A percentile compares a stretch with the other conserved stretches of the same genome.
phyloP scores from a whole-genome alignment of 2,797 vertebrate genomes.

The Adrianichthys oophorus region DNA sequence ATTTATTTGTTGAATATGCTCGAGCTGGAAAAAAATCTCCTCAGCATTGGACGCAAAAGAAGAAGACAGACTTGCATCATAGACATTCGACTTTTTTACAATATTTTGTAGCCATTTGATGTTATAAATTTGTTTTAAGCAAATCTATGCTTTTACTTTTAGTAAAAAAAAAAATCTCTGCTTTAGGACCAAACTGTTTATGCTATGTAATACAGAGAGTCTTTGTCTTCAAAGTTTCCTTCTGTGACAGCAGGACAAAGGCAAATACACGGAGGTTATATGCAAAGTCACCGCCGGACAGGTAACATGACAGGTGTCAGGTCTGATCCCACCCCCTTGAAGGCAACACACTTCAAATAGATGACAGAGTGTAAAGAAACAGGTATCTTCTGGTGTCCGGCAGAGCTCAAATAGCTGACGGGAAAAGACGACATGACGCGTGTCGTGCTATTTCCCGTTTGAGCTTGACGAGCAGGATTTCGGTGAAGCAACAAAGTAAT shows the following conservation, averaged over 20 bases:
- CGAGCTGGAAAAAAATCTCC: too few relatives aligned
- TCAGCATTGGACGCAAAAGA: too few relatives aligned
- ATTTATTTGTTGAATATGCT: too few relatives aligned
- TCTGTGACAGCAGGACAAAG: constrained; percentile 37
- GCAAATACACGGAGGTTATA: constrained; percentile 38
- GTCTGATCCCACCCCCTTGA: constrained; percentile 48
- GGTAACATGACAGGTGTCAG: constrained; percentile 55
- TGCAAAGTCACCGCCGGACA: constrained; percentile 37
- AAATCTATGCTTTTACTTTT: too few relatives aligned
- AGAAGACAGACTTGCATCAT: too few relatives aligned
- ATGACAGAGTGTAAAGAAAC: constrained; percentile 42
- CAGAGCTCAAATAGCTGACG: constrained; percentile 30
- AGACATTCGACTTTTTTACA: too few relatives aligned
- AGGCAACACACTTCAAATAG: constrained; percentile 42
- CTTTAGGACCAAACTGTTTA: background rate
- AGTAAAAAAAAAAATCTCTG: too few relatives aligned
- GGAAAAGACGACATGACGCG: constrained; percentile 31
- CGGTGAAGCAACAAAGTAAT: background rate
- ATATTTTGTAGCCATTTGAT: too few relatives aligned
- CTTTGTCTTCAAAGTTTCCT: background rate
- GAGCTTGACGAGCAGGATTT: background rate
- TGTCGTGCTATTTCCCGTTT: constrained; percentile 4
- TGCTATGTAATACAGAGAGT: background rate
- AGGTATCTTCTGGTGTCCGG: constrained; percentile 35
- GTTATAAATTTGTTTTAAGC: too few relatives aligned